A percentile compares a stretch with the other conserved stretches of the same genome.
These are phyloP conservation scores for Bursaphelenchus okinawaensis DNA, from an alignment of 2,888 invertebrate species.

Conservation along the genomic window DNA sequence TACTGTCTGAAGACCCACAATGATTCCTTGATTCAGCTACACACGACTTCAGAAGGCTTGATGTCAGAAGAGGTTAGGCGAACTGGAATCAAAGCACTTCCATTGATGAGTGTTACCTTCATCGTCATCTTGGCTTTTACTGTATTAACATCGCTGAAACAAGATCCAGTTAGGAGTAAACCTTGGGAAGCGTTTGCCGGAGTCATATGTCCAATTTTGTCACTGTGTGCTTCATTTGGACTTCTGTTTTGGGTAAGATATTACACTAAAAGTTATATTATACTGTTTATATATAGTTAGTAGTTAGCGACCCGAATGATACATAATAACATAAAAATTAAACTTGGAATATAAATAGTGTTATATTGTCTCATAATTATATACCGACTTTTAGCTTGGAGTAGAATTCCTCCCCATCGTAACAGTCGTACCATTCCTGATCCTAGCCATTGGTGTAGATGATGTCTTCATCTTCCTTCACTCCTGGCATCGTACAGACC, in stretches of 20 bases:
- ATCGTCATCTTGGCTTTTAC: constrained; percentile 51
- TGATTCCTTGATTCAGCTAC: constrained; percentile 42
- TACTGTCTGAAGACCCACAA: constrained; percentile 40
- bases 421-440: constrained; percentile 55
- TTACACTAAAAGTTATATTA: neutral
- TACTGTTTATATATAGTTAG: neutral
- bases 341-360: constrained; percentile 6
- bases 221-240: constrained; percentile 53
- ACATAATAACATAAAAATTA: neutral
- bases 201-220: constrained; percentile 55
- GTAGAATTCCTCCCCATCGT: constrained; percentile 56
- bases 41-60: constrained; percentile 51
- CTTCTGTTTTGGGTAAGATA: constrained; percentile 48
- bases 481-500: constrained; percentile 49
- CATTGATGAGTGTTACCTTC: constrained; percentile 51
- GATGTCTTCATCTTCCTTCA: constrained; percentile 57
- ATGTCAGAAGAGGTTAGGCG: constrained; percentile 55
- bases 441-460: constrained; percentile 56
- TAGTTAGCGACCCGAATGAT: constrained; percentile 1
- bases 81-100: constrained; percentile 53
- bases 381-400: constrained; percentile 35
- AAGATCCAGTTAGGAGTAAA: constrained; percentile 38
- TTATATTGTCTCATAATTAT: neutral
- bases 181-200: constrained; percentile 55
- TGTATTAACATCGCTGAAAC: constrained; percentile 38